Conservation (phyloP, 2,113 vertebrate genomes). For the Pungitius pungitius region DNA sequence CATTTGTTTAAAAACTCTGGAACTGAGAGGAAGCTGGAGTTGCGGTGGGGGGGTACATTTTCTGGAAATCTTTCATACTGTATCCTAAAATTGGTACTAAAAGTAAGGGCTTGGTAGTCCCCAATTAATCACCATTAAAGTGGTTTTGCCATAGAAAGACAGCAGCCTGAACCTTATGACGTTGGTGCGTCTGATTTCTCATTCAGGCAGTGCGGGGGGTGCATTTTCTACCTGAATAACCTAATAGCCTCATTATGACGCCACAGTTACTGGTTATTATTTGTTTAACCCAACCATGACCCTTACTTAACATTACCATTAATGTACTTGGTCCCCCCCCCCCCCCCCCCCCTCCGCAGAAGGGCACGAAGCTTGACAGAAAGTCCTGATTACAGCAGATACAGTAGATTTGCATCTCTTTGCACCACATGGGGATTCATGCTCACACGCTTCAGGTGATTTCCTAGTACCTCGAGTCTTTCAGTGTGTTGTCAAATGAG, state of each 20-base stretch:
- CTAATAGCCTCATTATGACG: too few species aligned
- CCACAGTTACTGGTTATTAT: too few species aligned
- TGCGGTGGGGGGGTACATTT: background rate
- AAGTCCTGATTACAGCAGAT: background rate
- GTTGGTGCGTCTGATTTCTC: background rate
- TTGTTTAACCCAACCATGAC: background rate
- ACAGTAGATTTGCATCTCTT: background rate
- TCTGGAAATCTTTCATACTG: background rate
- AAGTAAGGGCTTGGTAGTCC: background rate
- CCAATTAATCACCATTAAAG: background rate
- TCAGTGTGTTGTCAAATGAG: background rate
- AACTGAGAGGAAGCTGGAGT: background rate
- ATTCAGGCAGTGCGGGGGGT: too few species aligned
- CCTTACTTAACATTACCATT: background rate
- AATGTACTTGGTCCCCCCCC: background rate
- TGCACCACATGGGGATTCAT: background rate
- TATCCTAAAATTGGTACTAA: background rate
- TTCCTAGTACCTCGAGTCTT: background rate
- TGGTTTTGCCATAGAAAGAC: background rate
- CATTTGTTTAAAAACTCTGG: conserved; percentile 40
- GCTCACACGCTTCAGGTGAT: background rate
- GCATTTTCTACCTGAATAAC: too few species aligned
- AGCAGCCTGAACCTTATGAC: background rate
- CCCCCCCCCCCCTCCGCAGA: background rate
- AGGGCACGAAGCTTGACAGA: background rate